Conservation (phyloP, 2,113 vertebrate genomes). For the Plecotus auritus region DNA sequence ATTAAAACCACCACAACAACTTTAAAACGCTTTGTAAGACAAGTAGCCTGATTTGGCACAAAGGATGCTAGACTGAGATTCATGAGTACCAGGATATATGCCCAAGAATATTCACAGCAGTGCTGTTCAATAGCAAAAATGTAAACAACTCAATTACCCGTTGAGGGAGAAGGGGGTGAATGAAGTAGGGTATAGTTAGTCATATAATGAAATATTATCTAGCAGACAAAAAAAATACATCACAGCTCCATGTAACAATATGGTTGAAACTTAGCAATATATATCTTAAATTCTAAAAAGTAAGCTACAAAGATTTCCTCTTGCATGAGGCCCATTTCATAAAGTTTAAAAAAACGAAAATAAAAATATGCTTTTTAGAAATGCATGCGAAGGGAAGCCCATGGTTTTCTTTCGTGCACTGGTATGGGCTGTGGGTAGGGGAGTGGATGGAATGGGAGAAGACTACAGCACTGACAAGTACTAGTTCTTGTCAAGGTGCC, state of each 20-base stretch:
- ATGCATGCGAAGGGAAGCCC: background rate
- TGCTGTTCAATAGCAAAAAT: background rate
- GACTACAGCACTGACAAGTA: accelerated
- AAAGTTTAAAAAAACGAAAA: background rate
- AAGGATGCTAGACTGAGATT: background rate
- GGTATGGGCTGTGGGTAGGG: background rate
- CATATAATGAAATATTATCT: background rate
- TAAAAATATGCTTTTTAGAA: background rate
- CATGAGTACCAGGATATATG: background rate
- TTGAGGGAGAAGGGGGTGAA: background rate
- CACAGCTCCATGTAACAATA: background rate
- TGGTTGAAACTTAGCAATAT: background rate
- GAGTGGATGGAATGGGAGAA: no score
- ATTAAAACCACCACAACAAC: background rate
- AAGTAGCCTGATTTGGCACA: background rate
- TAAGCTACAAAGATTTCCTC: background rate
- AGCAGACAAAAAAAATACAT: background rate
- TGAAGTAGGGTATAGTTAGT: background rate
- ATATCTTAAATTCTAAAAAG: background rate
- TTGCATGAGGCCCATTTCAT: background rate
- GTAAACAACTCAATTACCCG: background rate
- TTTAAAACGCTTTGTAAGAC: background rate
- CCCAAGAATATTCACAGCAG: background rate
- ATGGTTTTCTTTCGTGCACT: background rate
- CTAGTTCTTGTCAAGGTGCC: background rate